Evolutionary conservation across 2,797 vertebrate species (phyloP), one percentile per base, ranked within the genome.

Genomic region (Rhynchotus rufescens): DNA sequence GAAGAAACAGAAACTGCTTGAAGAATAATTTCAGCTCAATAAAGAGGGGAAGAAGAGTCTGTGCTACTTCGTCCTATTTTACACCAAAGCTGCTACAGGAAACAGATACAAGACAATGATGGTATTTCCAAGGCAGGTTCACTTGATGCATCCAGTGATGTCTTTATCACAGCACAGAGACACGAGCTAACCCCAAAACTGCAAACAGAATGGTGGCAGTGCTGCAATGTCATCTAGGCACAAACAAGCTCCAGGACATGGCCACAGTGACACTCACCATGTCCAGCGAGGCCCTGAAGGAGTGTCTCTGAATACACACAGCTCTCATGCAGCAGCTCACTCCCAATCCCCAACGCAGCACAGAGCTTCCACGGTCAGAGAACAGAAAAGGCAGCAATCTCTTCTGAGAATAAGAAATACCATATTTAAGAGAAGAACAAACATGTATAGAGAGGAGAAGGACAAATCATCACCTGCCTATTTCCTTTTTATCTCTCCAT

Each of bases 11-110:
- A 82, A 92, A 76, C 1, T 16, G 57, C 40, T 28, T 57, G 9
- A 77, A 77, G 21, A 52, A 36, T 60, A 77, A 94, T 74, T 88
- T 86, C 44, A 61, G 4, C 44, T 67, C 67, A 75, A 40, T 49
- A n/a, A 71, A 93, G 59, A 16, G 8, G 15, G 76, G 64, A 28
- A 44, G 61, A 56, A 82, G 15, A 62, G 9, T 13, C 44, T 52
- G 26, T 64, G 32, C n/a, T 76, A 20, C 28, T 64, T 65, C 47
- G 32, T 81, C n/a, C 25, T 57, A 10, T 47, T 69, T 84, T 10
- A 36, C 19, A 44, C 28, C 45, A 67, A 22, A 45, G 52, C 40
- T 69, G 65, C 52, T 81, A 44, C 67, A 88, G 78, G 67, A 86
- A 45, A 74, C 6, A 15, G 49, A 84, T 25, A 20, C 44, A 52